Evolutionary conservation across 1,140 invertebrate species (phyloP).

Genomic region (Drosophila ironensis): DNA sequence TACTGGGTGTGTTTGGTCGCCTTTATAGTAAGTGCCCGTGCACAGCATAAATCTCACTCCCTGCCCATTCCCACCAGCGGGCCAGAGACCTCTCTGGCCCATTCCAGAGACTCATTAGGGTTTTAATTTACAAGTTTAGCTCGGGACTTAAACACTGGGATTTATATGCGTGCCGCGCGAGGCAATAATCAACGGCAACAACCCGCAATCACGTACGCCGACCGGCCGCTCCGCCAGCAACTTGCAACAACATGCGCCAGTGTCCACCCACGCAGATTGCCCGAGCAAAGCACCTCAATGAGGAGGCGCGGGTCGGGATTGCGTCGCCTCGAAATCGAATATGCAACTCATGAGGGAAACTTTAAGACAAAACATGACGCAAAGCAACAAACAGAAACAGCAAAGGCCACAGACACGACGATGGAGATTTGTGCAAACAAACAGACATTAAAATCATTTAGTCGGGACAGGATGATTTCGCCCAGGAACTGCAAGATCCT

Average conservation of each 20-base stretch:
- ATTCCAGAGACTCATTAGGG: slow-evolving; percentile 67
- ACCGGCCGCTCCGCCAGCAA: slow-evolving; percentile 8
- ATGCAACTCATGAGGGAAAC: slow-evolving; percentile 44
- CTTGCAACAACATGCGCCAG: slow-evolving; percentile 31
- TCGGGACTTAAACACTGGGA: slow-evolving; percentile 67
- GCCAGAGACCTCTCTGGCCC: not conserved
- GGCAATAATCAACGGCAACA: slow-evolving; percentile 71
- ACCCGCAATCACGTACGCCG: slow-evolving; percentile 48
- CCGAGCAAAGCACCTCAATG: slow-evolving; percentile 48
- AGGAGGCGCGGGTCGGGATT: slow-evolving; percentile 25
- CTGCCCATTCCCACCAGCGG: slow-evolving; percentile 40
- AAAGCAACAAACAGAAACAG: slow-evolving; percentile 7
- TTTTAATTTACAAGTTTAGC: slow-evolving; percentile 76
- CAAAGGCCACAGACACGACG: not conserved
- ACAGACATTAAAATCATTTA: slow-evolving; percentile 41
- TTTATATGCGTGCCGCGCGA: slow-evolving; percentile 62
- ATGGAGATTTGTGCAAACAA: slow-evolving; percentile 57
- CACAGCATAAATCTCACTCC: slow-evolving; percentile 56
- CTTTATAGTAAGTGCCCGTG: slow-evolving; percentile 33
- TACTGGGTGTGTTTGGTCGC: slow-evolving; percentile 11
- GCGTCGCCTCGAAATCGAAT: slow-evolving; percentile 40
- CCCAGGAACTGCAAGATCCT: no score
- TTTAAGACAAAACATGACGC: slow-evolving; percentile 44
- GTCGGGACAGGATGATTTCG: slow-evolving; percentile 3
- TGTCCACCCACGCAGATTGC: slow-evolving; percentile 68